Evolutionary conservation across 2,797 vertebrate genomes (phyloP), one percentile per base, ranked within the genome.

Genomic region (Brachyalestes nurse): DNA sequence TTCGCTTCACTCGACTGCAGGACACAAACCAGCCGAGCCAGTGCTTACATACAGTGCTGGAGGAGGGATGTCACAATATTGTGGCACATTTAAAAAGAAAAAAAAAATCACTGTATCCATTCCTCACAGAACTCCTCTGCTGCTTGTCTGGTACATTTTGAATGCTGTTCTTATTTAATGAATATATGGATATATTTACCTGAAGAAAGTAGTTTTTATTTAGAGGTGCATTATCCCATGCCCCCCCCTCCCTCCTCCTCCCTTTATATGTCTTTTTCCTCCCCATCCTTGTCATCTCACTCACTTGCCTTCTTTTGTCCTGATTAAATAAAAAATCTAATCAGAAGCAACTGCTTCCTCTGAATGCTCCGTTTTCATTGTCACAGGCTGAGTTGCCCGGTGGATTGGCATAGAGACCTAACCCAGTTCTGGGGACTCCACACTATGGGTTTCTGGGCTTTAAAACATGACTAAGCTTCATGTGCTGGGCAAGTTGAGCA

Each of bases 111-210:
- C 96, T 97, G 96, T 96, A 97, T 92, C 96, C 95, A 92, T 95
- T 94, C 91, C 92, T 91, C 88, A 79, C 87, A 92, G 86, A 86
- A 91, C 91, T 92, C 93, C 93, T 94, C 91, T 92, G 86, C 92
- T 94, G 95, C 95, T 96, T 96, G 93, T 96, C 95, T 97, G 96
- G 96, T 97, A 97, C 96, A 96, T 95, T 85, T 96, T 96, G 93
- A 92, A 93, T 96, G 95, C 95, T 95, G 94, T 96, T 94, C 91
- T 96, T 96, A 96, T 96, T 97, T 95, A 96, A 96, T 93, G 93
- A 93, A 90, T 92, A 91, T 91, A 89, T 92, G 92, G 92, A 89
- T 91, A 90, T 90, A 89, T 94, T 95, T 95, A 95, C 94, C 55
- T 89, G 92, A 91, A 84, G 92, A 91, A 84, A 72, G 78, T 92